Conservation (phyloP, 2,113 vertebrate species). For the Chroicocephalus ridibundus region DNA sequence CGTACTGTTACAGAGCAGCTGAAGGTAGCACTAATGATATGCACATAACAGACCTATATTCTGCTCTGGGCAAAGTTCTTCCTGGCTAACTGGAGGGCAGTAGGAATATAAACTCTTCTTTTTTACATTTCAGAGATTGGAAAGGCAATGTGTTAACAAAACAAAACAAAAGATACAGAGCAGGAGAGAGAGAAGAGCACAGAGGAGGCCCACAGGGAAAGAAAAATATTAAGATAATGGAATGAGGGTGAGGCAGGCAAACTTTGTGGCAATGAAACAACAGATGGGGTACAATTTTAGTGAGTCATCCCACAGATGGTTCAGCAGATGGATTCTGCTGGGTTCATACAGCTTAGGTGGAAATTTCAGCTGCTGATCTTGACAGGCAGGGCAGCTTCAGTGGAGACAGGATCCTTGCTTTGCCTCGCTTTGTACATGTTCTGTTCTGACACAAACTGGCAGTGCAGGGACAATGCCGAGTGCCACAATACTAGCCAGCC, state of each 20-base stretch:
- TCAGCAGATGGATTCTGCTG: constrained; percentile 74
- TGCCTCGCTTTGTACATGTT: neutral
- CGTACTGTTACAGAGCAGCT: neutral
- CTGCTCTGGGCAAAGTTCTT: neutral
- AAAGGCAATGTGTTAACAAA: constrained; percentile 3
- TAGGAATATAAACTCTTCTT: constrained; percentile 34
- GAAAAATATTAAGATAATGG: constrained; percentile 53
- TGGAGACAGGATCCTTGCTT: constrained; percentile 26
- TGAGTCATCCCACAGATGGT: constrained; percentile 70
- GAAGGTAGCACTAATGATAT: neutral
- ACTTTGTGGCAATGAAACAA: constrained; percentile 57
- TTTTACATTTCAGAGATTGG: constrained; percentile 20
- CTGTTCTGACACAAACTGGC: neutral
- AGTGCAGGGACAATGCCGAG: neutral
- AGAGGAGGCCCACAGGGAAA: constrained; percentile 27
- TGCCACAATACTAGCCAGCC: neutral
- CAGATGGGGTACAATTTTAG: constrained; percentile 71
- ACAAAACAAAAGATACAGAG: neutral
- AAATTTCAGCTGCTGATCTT: constrained; percentile 67
- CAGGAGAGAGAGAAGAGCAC: constrained; percentile 24
- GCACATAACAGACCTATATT: neutral
- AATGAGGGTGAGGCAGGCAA: constrained; percentile 57
- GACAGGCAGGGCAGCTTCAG: constrained; percentile 44
- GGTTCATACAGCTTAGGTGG: constrained; percentile 65
- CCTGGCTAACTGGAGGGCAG: neutral